Percentiles rank a stretch among this genome's conserved stretches.
Evolutionary conservation across 2,888 invertebrate species (phyloP).

Genomic region (Napeogenes inachia): DNA sequence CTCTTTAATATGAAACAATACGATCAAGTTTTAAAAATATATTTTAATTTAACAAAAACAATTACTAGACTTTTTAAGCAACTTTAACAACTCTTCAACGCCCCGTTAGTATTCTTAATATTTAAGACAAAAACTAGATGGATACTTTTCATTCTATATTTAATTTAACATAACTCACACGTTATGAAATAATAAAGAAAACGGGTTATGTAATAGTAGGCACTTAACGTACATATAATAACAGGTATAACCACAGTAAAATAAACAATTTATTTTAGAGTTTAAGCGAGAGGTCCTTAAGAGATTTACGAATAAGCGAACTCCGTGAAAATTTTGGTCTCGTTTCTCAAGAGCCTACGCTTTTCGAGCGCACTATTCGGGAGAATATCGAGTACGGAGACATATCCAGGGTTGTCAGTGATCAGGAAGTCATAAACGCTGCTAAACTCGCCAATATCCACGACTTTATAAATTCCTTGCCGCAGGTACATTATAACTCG

Average conservation of each 20-base stretch:
- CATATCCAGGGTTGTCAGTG: conserved; percentile 77
- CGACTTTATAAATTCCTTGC: conserved; percentile 86
- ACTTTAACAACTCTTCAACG: too few species aligned
- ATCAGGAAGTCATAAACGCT: conserved; percentile 85
- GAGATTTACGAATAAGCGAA: conserved; percentile 4
- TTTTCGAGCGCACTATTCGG: conserved; percentile 91
- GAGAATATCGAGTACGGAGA: conserved; percentile 96
- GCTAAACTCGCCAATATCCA: conserved; percentile 93
- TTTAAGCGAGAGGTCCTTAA: conserved; percentile 10
- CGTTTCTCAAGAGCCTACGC: conserved; percentile 93
- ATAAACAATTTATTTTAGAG: conserved; percentile 6
- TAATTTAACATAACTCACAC: too few species aligned
- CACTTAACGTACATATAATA: neutral
- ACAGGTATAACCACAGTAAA: neutral
- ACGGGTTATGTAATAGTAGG: too few species aligned
- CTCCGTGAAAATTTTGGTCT: conserved; percentile 79
- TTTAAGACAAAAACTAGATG: too few species aligned
- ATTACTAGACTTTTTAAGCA: too few species aligned
- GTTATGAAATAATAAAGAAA: too few species aligned
- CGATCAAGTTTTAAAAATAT: too few species aligned
- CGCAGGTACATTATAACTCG: conserved; percentile 69
- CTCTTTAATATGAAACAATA: too few species aligned
- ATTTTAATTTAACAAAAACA: too few species aligned
- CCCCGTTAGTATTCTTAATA: too few species aligned
- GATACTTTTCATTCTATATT: too few species aligned